These are phyloP conservation scores for Mycalesis mineus DNA, from an alignment of 2,888 invertebrate genomes.

Conservation along the genomic window DNA sequence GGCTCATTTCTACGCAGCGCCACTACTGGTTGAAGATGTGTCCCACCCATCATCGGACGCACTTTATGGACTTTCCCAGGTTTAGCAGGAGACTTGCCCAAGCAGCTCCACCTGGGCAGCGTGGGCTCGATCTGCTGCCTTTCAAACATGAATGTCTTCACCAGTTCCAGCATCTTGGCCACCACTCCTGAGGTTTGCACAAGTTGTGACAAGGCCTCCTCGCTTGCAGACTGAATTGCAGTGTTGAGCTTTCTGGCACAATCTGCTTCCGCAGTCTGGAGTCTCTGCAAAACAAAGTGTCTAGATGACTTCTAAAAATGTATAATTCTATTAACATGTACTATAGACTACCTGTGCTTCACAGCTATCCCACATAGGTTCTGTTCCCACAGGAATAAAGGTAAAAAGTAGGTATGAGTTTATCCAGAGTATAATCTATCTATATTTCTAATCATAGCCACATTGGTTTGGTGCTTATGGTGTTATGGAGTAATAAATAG, in stretches of 20 bases:
- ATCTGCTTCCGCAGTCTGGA: constrained; percentile 51
- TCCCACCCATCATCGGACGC: constrained; percentile 59
- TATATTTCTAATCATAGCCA: too few relatives aligned
- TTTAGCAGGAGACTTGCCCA: constrained; percentile 48
- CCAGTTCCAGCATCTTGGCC: constrained; percentile 49
- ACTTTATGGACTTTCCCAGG: constrained; percentile 56
- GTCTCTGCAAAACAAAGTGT: constrained; percentile 39
- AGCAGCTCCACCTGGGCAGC: constrained; percentile 54
- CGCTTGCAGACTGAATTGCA: constrained; percentile 51
- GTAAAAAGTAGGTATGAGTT: too few relatives aligned
- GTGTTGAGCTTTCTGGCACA: constrained; percentile 51
- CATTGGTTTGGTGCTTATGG: too few relatives aligned
- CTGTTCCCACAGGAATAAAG: too few relatives aligned
- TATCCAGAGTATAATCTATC: too few relatives aligned
- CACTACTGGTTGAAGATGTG: constrained; percentile 65
- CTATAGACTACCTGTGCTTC: too few relatives aligned
- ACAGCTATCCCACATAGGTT: too few relatives aligned
- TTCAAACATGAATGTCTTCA: constrained; percentile 50
- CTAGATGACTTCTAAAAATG: too few relatives aligned
- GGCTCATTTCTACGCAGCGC: constrained; percentile 47
- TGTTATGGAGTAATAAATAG: too few relatives aligned
- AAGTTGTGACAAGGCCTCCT: constrained; percentile 54
- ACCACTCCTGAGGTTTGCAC: constrained; percentile 60
- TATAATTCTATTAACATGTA: too few relatives aligned
- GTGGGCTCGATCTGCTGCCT: constrained; percentile 43